These are phyloP conservation scores for Serranochromis macrocephalus DNA, from an alignment of 2,113 vertebrate species.

Conservation along the genomic window DNA sequence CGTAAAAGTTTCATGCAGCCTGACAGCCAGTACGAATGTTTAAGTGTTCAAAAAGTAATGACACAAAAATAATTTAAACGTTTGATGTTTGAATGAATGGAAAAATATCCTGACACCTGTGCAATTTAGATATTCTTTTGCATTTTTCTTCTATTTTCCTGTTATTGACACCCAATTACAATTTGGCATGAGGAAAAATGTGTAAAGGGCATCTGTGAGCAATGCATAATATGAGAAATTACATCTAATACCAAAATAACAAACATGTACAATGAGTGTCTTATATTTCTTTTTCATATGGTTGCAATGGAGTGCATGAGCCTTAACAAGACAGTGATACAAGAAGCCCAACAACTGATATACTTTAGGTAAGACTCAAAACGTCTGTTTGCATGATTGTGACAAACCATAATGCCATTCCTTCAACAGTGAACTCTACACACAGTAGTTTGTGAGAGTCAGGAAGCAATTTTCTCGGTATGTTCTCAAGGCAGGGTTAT, in stretches of 20 bases:
- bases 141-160: neutral
- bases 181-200: neutral
- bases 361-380: neutral
- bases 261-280: neutral
- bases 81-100: neutral
- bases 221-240: neutral
- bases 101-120: neutral
- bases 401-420: rapidly evolving
- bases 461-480: neutral
- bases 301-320: neutral
- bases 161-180: neutral
- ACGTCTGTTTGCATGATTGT: neutral
- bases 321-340: neutral
- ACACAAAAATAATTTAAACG: neutral
- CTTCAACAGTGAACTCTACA: neutral
- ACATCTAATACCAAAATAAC: neutral
- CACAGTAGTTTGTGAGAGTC: neutral
- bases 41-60: neutral
- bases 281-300: neutral
- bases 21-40: neutral
- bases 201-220: neutral
- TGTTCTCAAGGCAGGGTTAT: neutral
- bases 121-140: neutral
- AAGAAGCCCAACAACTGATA: neutral
- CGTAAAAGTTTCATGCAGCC: neutral